Base-by-base conservation (phyloP, 2,888 invertebrate genomes). In the Clusia tigrina region DNA sequence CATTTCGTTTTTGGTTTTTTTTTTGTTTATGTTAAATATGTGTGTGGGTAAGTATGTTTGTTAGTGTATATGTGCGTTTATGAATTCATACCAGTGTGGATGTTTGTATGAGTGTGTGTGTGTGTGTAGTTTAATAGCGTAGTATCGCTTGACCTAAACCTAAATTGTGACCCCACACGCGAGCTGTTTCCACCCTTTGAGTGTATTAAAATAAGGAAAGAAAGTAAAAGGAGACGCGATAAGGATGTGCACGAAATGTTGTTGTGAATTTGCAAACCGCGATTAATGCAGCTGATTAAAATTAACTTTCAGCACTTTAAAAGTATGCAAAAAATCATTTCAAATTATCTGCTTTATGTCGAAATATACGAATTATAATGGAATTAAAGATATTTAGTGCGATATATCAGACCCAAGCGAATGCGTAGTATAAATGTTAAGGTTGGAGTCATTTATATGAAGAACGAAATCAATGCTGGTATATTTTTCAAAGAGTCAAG, bases 91-190 rank as follows among this genome's bases (percentile, higher is more conserved):
- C 55, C 32, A 26, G 61, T 56, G 24, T 32, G 10, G 5, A 10
- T 20, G 37, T 62, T 60, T 52, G 6, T 42, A 17, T 54, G 46
- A 26, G n/a, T n/a, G n/a, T n/a, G n/a, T n/a, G n/a, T n/a, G 12
- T 24, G 58, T 64, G 55, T 62, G 52, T 22, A 22, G 32, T 6
- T n/a, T n/a, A n/a, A n/a, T n/a, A n/a, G n/a, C 61, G 71, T 69
- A 67, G 71, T 78, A 77, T 76, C 70, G 69, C 72, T 68, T 77
- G 80, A 80, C 81, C 80, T 80, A 78, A 76, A 79, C 78, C 78
- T 74, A 76, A 81, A 81, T 81, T 75, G 74, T 60, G 69, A 69
- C 68, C 73, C 72, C 70, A 73, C 81, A 81, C 78, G 81, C 81
- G 73, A 81, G 64, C 64, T 60, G 70, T 62, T 42, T 56, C 42